Evolutionary conservation across 2,113 vertebrate genomes (phyloP).

Genomic region (Hoplias malabaricus): DNA sequence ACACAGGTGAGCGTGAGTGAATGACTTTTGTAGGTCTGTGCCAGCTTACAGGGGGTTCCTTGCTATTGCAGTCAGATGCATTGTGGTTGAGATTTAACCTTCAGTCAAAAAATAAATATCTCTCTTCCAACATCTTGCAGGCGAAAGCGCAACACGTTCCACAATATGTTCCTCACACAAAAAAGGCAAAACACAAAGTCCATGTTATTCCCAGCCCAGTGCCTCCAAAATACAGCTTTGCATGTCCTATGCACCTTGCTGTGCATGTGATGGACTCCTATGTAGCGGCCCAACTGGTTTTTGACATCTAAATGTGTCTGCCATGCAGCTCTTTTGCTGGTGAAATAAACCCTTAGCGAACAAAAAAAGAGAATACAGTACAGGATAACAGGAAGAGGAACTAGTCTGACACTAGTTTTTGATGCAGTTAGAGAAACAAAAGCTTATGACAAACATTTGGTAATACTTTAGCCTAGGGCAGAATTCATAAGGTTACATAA

Average conservation of each 20-base stretch:
- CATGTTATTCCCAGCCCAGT: constrained; percentile 27
- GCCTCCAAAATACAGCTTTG: constrained; percentile 54
- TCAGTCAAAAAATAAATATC: constrained; percentile 71
- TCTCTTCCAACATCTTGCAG: constrained; percentile 52
- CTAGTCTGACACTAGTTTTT: not conserved
- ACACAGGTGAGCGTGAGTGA: constrained; percentile 71
- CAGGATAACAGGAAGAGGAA: constrained; percentile 8
- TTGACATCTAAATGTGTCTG: not conserved
- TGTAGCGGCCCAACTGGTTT: not conserved
- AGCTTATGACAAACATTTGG: not conserved
- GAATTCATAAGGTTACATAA: too few species aligned
- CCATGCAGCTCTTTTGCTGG: constrained; percentile 8
- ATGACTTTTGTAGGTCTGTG: constrained; percentile 59
- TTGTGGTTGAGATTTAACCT: constrained; percentile 71
- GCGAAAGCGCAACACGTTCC: constrained; percentile 34
- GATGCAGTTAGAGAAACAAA: constrained; percentile 2
- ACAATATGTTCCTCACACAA: constrained; percentile 43
- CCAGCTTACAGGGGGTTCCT: constrained; percentile 62
- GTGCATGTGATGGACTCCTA: constrained; percentile 10
- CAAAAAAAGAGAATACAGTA: constrained; percentile 20
- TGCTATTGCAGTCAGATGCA: constrained; percentile 85
- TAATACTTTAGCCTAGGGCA: too few species aligned
- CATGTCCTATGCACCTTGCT: constrained; percentile 22
- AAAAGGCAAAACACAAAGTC: too few species aligned
- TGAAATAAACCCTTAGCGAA: constrained; percentile 12